Evolutionary conservation across 2,797 vertebrate species (phyloP).

Genomic region (Darevskia mixta): DNA sequence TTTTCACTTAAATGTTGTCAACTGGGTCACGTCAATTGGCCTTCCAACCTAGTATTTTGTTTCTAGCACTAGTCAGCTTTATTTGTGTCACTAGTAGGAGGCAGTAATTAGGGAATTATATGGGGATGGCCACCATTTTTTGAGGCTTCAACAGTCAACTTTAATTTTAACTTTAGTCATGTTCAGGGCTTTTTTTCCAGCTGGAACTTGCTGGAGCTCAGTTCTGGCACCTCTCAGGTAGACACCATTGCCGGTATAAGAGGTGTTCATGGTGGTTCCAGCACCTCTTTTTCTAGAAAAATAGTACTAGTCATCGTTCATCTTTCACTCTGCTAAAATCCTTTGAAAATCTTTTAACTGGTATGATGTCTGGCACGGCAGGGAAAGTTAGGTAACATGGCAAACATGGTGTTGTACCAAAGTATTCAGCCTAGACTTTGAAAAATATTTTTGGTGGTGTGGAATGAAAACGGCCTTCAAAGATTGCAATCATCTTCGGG

Average conservation of each 20-base stretch:
- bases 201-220: no score
- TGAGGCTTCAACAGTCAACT: background rate
- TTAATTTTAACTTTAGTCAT: no score
- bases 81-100: background rate
- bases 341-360: background rate
- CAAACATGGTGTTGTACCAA: background rate
- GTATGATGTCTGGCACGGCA: background rate
- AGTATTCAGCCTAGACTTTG: background rate
- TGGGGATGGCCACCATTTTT: background rate
- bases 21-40: background rate
- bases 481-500: background rate
- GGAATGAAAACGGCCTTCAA: background rate
- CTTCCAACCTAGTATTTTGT: background rate
- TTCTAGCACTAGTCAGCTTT: background rate
- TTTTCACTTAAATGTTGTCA: background rate
- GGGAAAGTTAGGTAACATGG: background rate
- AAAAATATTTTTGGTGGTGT: background rate
- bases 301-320: background rate
- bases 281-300: no score
- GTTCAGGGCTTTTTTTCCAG: no score
- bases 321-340: background rate
- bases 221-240: no score
- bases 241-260: no score
- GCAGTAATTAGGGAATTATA: background rate
- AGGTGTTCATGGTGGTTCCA: no score